Evolutionary conservation across 1,140 invertebrate species (phyloP), one percentile per base, ranked within the genome.

Genomic region (Helicoverpa zea): DNA sequence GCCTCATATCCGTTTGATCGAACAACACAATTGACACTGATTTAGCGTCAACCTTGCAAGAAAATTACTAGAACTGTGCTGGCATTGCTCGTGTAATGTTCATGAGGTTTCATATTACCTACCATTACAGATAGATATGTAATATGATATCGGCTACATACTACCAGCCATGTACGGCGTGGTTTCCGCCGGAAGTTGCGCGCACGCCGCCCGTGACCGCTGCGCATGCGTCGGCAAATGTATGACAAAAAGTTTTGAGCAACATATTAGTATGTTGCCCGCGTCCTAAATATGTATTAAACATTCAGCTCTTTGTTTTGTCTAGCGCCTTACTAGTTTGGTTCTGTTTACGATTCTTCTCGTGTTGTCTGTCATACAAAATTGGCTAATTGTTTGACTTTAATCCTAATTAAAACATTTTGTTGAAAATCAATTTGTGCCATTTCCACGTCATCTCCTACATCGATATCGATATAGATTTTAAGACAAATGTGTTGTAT

Each of bases 181-280:
- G 89, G 92, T 87, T 91, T 94, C 93, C 93, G 92, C 81, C 92
- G 93, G 93, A 94, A 90, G 91, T 93, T 89, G 91, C 88, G 85
- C 87, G 84, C 91, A 94, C 91, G 92, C 85, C 83, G 90, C 87
- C 91, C 90, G 86, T 94, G 92, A 94, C 91, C 91, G 88, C 82
- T 84, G 87, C 83, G 83, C 84, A 75, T 87, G 84, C 83, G 66
- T 52, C 80, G 51, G 75, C 52, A 54, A 79, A 79, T 56, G 29
- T 70, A 64, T 47, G 35, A 77, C 75, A 79, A 79, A 78, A 77
- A 70, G 14, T 58, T 68, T 68, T 75, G 35, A 79, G 61, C 76
- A 70, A 70, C 52, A 70, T 56, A 58, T 68, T 59, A 79, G 23
- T 79, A 79, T 70, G 64, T 18, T 14, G 23, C 23, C 54, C 52